Evolutionary conservation across 2,888 invertebrate genomes (phyloP), one percentile per base, ranked within the genome.

Genomic region (Oxytorus armatus): DNA sequence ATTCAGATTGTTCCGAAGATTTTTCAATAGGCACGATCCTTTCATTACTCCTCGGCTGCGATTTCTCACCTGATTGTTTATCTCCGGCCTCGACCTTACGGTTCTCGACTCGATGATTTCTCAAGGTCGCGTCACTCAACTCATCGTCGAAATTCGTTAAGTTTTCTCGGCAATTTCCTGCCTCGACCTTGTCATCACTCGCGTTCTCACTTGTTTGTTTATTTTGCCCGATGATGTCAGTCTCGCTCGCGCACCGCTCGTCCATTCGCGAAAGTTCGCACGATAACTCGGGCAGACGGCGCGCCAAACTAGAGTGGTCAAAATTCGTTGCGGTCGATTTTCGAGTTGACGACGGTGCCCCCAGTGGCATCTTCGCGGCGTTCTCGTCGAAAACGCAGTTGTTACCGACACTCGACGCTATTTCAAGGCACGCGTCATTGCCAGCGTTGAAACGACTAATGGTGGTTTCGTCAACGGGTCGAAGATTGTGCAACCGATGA

Each of bases 381-480:
- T 75, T 81, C 74, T 65, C 72, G 42, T 57, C 75, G 63, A 79
- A 70, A 66, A 69, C 57, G 55, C 74, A 36, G 16, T 72, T 49
- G 57, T 70, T 77, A 81, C 69, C 77, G 68, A 72, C 76, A 74
- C 69, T 36, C 77, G 69, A 73, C 75, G 81, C 83, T 86, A 84
- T 86, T 85, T 85, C 83, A 74, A 79, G 81, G 76, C 80, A 55
- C 63, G 79, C 84, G 75, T 84, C 85, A 85, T 79, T 83, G 86
- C 84, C 84, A 81, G 82, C 74, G 57, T 23, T 47, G 29, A 51
- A 29, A 63, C 68, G 72, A 49, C 78, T 79, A 68, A 59, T 61
- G 68, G 79, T 72, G 66, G 70, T 79, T 53, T 81, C 79, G 66
- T 77, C 77, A 47, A 63, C 47, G 18, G 55, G 44, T 47, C 53